These are phyloP conservation scores for Macrochelys suwanniensis DNA, from an alignment of 2,797 vertebrate species.

Conservation along the genomic window DNA sequence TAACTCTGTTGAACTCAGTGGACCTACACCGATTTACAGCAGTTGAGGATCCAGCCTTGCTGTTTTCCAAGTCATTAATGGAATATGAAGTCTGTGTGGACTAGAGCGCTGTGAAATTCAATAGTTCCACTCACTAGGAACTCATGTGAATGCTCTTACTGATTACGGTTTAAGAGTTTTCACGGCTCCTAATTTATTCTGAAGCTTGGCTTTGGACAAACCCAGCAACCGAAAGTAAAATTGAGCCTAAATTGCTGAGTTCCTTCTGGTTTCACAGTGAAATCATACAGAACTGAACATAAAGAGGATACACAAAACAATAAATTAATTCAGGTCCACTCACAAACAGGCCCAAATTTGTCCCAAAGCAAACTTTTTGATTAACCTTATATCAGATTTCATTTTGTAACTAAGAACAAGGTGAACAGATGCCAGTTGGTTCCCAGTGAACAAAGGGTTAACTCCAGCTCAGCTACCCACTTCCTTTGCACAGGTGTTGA, in stretches of 20 bases:
- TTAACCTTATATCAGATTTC: background rate
- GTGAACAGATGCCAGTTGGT: background rate
- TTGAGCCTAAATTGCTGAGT: background rate
- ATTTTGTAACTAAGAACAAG: background rate
- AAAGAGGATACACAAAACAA: background rate
- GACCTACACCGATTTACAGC: conserved; percentile 42
- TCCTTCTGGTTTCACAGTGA: background rate
- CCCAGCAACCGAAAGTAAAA: background rate
- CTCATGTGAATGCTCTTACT: background rate
- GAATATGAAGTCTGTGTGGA: background rate
- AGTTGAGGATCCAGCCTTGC: background rate
- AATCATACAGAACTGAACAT: background rate
- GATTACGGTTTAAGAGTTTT: background rate
- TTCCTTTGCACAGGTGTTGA: background rate
- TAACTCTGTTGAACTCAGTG: background rate
- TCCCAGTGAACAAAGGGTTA: background rate
- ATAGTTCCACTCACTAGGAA: background rate
- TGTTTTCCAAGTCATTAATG: conserved; percentile 25
- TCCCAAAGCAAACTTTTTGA: background rate
- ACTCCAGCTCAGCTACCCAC: background rate
- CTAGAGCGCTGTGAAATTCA: background rate
- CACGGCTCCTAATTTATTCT: background rate
- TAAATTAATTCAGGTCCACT: background rate
- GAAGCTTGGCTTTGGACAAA: background rate
- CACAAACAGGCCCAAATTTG: background rate